Evolutionary conservation across 2,888 invertebrate genomes (phyloP), one percentile per base, ranked within the genome.

Genomic region (Folsomia manolachei): DNA sequence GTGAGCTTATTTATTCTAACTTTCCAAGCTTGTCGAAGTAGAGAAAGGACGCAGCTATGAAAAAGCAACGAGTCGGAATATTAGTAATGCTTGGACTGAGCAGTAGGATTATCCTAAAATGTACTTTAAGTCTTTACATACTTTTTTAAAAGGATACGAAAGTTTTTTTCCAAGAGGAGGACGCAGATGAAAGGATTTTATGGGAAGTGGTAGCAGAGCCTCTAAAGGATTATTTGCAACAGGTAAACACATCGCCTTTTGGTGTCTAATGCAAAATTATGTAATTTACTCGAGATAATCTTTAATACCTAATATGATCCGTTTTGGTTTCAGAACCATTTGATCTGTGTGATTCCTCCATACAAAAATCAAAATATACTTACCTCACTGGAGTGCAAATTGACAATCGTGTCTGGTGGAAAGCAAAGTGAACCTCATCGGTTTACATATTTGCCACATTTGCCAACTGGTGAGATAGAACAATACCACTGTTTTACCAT

Each of bases 71-170:
- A n/a, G n/a, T n/a, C n/a, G n/a, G n/a, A n/a, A n/a, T n/a, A n/a
- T n/a, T n/a, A n/a, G n/a, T n/a, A n/a, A n/a, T n/a, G n/a, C n/a
- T n/a, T n/a, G n/a, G n/a, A n/a, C n/a, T n/a, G n/a, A n/a, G n/a
- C n/a, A n/a, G n/a, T n/a, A n/a, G n/a, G n/a, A n/a, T n/a, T n/a
- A n/a, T n/a, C n/a, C n/a, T n/a, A n/a, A n/a, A n/a, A n/a, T n/a
- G n/a, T n/a, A n/a, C n/a, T n/a, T n/a, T n/a, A n/a, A n/a, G n/a
- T n/a, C n/a, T n/a, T n/a, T n/a, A n/a, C n/a, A n/a, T n/a, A n/a
- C n/a, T n/a, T n/a, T n/a, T n/a, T n/a, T n/a, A n/a, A 95, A n/a
- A 95, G 85, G 95, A 95, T 85, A 93, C 94, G 4, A 88, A 90
- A 79, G 91, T 95, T 18, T 88, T 92, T 77, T 94, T 95, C 85